Base-by-base conservation (phyloP, 2,888 invertebrate species). In the Catocala fraxini region DNA sequence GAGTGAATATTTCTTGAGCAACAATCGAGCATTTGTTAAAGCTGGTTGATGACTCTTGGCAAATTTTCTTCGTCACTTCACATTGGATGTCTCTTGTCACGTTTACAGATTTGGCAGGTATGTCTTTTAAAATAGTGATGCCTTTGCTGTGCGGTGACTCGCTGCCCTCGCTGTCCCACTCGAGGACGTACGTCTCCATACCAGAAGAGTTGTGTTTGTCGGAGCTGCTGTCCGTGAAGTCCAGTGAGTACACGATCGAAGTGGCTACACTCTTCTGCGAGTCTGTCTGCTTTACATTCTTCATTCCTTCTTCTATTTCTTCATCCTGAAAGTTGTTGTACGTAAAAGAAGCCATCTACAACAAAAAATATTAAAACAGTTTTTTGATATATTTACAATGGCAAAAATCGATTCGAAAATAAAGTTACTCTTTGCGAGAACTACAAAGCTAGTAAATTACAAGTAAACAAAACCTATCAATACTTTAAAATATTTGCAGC, bases 211-310 rank as follows among this genome's bases (percentile, higher is more conserved):
- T 85, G 52, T 89, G 83, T 80, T 81, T 88, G 45, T 93, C 92
- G 43, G 92, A 90, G 66, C 87, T 82, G 65, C 86, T 88, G 68
- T 93, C 93, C 39, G 90, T 91, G 70, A 91, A 92, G 71, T 93
- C 93, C 59, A 82, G 68, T 41, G 92, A 91, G 80, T 89, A 90
- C 68, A 84, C 77, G 77, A 85, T 88, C 15, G 91, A 89, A 59
- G 87, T 86, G 81, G 89, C 84, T 73, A 93, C 83, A 84, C 93
- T 94, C 79, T 93, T 93, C 73, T 91, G 91, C 12, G 93, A 93
- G 54, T 92, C 89, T 68, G 92, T 89, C 62, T 82, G 89, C 59
- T 84, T 86, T 45, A 92, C 82, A 35, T 88, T 87, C 45, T 89
- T 89, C 5, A 90, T 83, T 46, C 88, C 77, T 60, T 91, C 93